Base-by-base conservation (phyloP, 2,888 invertebrate genomes). In the Tethea ocularis region DNA sequence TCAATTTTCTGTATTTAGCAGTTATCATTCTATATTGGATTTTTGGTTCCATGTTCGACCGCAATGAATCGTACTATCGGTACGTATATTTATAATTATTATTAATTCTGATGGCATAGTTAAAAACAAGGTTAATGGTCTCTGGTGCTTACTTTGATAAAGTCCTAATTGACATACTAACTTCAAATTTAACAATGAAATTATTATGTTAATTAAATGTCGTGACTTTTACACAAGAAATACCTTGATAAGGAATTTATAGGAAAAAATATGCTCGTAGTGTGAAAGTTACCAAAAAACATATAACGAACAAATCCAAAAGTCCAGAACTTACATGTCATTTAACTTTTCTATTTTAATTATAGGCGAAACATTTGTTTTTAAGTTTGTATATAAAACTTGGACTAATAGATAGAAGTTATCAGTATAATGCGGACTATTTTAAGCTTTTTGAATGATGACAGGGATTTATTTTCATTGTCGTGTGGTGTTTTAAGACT, bases 61-160 rank as follows among this genome's bases (percentile, higher is more conserved):
- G 6, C 46, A 10, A 46, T 17, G 20, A 46, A 46, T 17, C 17
- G 5, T n/a, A 20, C 8, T 20, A 20, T 46, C 17, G 46, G 20
- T 46, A 46, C 17, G 7, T 20, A 46, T 10, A 20, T 46, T 46
- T 46, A 46, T 10, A 17, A 6, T n/a, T 46, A 20, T 10, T 20
- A 8, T 20, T 46, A 46, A 20, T 46, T 38, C 17, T 5, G n/a
- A 2, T n/a, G 17, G 17, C 41, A 41, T 41, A 41, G 41, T 41
- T 41, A 7, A n/a, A 41, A 41, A 41, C 41, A 41, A 41, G 17
- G 41, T 17, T 41, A 41, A 41, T 41, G 17, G 53, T 56, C 36
- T 51, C 20, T 41, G 56, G 41, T 26, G 1, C 15, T 52, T 52
- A 26, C 38, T 22, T 52, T 52, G 36, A 51, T 57, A 33, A 41